Conservation (phyloP, 2,888 invertebrate species). For the Megamerina dolium region DNA sequence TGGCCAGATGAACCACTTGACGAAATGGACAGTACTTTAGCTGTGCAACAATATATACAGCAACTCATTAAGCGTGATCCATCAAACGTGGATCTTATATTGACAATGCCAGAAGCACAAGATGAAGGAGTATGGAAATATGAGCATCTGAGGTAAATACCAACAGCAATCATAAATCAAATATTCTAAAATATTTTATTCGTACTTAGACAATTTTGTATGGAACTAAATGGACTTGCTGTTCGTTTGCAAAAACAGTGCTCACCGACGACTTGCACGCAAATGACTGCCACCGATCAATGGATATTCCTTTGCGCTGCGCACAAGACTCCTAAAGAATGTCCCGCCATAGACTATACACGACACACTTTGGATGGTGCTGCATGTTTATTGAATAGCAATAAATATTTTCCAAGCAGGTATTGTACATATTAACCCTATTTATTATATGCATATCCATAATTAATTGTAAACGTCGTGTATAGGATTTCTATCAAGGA, state of each 20-base stretch:
- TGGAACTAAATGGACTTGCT: slow-evolving; percentile 98
- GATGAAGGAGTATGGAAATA: slow-evolving; percentile 99
- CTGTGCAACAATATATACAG: slow-evolving; percentile 98
- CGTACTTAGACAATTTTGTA: slow-evolving; percentile 85
- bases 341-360: slow-evolving; percentile 98
- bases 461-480: slow-evolving; percentile 6
- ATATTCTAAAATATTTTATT: neutral
- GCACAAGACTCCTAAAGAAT: slow-evolving; percentile 99
- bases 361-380: slow-evolving; percentile 98
- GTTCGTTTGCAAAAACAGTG: slow-evolving; percentile 94
- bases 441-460: neutral
- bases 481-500: slow-evolving; percentile 98
- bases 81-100: slow-evolving; percentile 85
- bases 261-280: slow-evolving; percentile 92
- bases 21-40: slow-evolving; percentile 98
- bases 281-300: slow-evolving; percentile 99
- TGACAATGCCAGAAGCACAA: slow-evolving; percentile 94
- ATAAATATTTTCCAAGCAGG: slow-evolving; percentile 99
- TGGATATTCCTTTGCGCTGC: slow-evolving; percentile 99
- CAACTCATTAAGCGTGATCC: slow-evolving; percentile 93
- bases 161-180: neutral
- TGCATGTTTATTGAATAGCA: slow-evolving; percentile 96
- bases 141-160: slow-evolving; percentile 80
- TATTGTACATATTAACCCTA: slow-evolving; percentile 41
- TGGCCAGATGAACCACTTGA: slow-evolving; percentile 99